Evolutionary conservation across 2,113 vertebrate genomes (phyloP), one percentile per base, ranked within the genome.

Genomic region (Sphaerodactylus townsendi): DNA sequence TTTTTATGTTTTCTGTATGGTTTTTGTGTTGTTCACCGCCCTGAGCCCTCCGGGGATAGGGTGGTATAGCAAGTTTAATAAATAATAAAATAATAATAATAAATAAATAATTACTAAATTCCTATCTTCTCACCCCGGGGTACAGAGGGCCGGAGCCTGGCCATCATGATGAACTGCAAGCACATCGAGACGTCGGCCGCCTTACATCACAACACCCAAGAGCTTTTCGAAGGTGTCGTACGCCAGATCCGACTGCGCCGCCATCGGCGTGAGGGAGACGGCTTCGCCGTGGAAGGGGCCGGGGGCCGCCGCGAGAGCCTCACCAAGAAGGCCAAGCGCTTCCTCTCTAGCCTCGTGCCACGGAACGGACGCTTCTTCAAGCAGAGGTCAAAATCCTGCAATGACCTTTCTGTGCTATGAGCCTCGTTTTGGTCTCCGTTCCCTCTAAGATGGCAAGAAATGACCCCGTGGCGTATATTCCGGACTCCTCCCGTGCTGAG

Each of bases 321-420:
- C 89, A 98, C 97, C 80, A 96, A 97, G 78, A 97, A 97, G 15
- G 97, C 97, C 88, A 97, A 97, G 85, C 97, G 97, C 30, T 98
- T 98, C 94, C 95, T 98, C 78, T 96, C 97, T 72, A 97, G 93
- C 91, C 94, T 98, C 76, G 96, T 98, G 90, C 97, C 97, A 0
- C 96, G 97, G 65, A 96, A 97, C 21, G 94, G 96, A 84, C 96
- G 95, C 86, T 97, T 98, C 91, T 96, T 97, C 93, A 96, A 97
- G 88, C 97, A 98, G 88, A 97, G 97, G 86, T 98, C 97, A 56
- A 96, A 97, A 89, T 98, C 97, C 0, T 98, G 97, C 85, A 97
- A 98, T 30, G 97, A 98, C 93, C 96, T 98, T 79, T 97, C 97
- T 0, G 97, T 95, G 84, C 94, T 96, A 76, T 96, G 91, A 95